Evolutionary conservation across 2,888 invertebrate species (phyloP).

Genomic region (Patella caerulea): DNA sequence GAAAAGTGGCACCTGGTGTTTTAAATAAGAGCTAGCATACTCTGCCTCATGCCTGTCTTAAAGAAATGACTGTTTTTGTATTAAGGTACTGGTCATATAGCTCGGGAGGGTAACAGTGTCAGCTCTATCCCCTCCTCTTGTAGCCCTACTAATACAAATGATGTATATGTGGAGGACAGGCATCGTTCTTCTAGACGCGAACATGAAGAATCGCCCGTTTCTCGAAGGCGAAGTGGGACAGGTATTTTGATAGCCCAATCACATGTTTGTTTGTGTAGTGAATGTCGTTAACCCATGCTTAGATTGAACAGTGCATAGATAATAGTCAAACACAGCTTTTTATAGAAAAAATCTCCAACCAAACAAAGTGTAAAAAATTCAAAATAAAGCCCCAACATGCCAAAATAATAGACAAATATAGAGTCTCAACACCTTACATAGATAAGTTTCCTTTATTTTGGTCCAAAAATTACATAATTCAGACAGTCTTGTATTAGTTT

Average conservation of each 20-base stretch:
- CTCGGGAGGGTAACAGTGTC: conserved; percentile 76
- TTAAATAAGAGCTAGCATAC: too few relatives aligned
- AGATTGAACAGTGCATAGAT: too few relatives aligned
- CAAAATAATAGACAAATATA: too few relatives aligned
- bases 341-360: too few relatives aligned
- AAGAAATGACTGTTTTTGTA: background rate
- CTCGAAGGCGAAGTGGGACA: conserved; percentile 41
- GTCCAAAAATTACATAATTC: too few relatives aligned
- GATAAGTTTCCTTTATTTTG: too few relatives aligned
- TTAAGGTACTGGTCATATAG: conserved; percentile 45
- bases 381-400: too few relatives aligned
- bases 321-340: too few relatives aligned
- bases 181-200: conserved; percentile 28
- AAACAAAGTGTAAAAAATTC: too few relatives aligned
- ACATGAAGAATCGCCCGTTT: conserved; percentile 24
- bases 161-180: conserved; percentile 26
- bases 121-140: conserved; percentile 86
- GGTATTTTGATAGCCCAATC: conserved; percentile 30
- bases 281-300: conserved; percentile 2
- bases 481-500: too few relatives aligned
- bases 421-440: too few relatives aligned
- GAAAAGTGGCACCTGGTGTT: too few relatives aligned
- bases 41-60: background rate
- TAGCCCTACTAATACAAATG: conserved; percentile 26
- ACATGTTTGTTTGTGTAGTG: conserved; percentile 11